phyloP scores from a whole-genome alignment of 2,797 vertebrate species.

The Anabacerthia variegaticeps region DNA sequence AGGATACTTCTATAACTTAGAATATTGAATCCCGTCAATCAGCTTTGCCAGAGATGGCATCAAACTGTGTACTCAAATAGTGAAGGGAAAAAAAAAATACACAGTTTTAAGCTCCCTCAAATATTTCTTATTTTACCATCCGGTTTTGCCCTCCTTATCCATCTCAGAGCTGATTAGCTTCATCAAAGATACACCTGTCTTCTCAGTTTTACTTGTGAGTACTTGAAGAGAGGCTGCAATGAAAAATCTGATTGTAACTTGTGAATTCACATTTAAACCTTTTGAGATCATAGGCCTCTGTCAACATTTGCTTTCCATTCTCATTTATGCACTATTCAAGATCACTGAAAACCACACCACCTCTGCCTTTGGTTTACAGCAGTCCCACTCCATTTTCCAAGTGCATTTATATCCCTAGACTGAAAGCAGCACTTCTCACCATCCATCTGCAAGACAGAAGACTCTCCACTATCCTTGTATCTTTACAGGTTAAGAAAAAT shows the following conservation, averaged over 20 bases:
- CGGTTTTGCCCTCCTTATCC: not conserved
- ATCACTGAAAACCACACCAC: not conserved
- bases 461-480: not conserved
- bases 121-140: not conserved
- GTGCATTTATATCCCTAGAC: not conserved
- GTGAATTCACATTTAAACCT: not conserved
- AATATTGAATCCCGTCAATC: constrained; percentile 27
- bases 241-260: not conserved
- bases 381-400: constrained; percentile 7
- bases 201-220: not conserved
- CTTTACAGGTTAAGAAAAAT: not conserved
- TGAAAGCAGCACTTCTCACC: not conserved
- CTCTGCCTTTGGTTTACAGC: not conserved
- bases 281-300: not conserved
- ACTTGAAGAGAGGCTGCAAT: not conserved
- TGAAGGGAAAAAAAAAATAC: not conserved
- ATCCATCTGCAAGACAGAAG: not conserved
- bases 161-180: not conserved
- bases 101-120: not conserved
- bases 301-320: not conserved
- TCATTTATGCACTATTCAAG: not conserved
- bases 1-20: not conserved
- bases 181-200: not conserved
- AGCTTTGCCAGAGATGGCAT: not conserved
- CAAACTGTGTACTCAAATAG: not conserved